Evolutionary conservation across 2,113 vertebrate species (phyloP).

Genomic region (Pseudorasbora parva): DNA sequence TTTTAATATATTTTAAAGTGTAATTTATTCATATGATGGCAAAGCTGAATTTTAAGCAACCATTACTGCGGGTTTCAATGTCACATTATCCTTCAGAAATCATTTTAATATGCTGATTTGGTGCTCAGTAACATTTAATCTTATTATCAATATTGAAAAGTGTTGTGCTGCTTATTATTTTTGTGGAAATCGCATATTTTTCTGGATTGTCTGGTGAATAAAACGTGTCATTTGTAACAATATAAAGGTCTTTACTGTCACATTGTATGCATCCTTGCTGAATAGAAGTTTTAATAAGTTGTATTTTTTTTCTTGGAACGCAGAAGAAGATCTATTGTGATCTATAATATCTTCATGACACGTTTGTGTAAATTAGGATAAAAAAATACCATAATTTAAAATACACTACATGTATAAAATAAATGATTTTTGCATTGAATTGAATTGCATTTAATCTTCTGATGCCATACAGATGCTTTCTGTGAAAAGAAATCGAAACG

Average conservation of each 20-base stretch:
- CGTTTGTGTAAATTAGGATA: background rate
- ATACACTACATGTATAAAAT: background rate
- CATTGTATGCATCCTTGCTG: background rate
- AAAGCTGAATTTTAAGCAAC: no score
- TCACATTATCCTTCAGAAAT: no score
- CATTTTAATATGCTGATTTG: background rate
- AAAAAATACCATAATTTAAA: background rate
- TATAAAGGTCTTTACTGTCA: background rate
- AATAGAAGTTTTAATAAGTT: background rate
- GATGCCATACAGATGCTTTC: background rate
- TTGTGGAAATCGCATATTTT: no score
- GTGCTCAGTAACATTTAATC: no score
- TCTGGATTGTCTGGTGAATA: background rate
- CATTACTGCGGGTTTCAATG: no score
- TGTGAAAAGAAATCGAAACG: background rate
- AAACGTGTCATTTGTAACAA: background rate
- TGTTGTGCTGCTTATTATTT: no score
- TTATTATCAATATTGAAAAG: no score
- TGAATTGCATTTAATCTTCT: background rate
- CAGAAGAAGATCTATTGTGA: background rate
- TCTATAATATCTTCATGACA: background rate
- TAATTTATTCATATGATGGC: no score
- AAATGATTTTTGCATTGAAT: background rate
- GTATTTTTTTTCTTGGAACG: background rate
- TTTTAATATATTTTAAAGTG: no score